Evolutionary conservation across 2,797 vertebrate species (phyloP).

Genomic region (Gobionotothen gibberifrons): DNA sequence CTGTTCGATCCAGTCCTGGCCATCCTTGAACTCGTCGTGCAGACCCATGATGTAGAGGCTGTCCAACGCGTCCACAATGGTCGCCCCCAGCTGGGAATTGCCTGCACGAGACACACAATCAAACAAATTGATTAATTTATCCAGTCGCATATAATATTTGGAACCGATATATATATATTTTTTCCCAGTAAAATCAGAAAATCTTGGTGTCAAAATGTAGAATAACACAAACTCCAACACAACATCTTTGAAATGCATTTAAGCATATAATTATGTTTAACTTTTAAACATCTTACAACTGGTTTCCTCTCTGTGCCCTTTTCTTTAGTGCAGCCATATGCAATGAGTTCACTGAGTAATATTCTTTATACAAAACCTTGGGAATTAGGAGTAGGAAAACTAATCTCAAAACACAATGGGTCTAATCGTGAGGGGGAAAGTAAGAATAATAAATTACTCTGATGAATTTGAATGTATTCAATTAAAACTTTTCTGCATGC

Average conservation of each 20-base stretch:
- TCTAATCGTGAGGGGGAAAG: conserved; percentile 11
- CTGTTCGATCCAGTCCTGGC: conserved; percentile 96
- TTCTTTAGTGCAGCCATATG: no score
- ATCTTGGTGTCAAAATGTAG: no score
- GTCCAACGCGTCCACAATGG: conserved; percentile 97
- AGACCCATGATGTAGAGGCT: conserved; percentile 99
- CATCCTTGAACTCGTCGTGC: conserved; percentile 95
- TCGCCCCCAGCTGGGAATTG: conserved; percentile 95
- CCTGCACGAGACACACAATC: conserved; percentile 78
- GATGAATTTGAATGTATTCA: not conserved
- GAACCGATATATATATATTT: no score
- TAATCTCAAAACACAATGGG: conserved; percentile 22
- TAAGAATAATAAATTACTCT: not conserved
- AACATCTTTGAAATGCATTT: no score
- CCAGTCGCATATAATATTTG: no score
- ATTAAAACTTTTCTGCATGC: conserved; percentile 9
- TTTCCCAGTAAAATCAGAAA: no score
- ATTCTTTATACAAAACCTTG: not conserved
- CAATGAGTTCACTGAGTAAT: not conserved
- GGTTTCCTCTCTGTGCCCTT: no score
- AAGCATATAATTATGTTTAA: no score
- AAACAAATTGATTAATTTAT: conserved; percentile 9
- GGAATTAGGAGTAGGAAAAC: conserved; percentile 5
- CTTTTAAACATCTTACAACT: no score
- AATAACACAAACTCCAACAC: no score